Base-by-base conservation (phyloP, 1,140 invertebrate species). In the Cylas formicarius region DNA sequence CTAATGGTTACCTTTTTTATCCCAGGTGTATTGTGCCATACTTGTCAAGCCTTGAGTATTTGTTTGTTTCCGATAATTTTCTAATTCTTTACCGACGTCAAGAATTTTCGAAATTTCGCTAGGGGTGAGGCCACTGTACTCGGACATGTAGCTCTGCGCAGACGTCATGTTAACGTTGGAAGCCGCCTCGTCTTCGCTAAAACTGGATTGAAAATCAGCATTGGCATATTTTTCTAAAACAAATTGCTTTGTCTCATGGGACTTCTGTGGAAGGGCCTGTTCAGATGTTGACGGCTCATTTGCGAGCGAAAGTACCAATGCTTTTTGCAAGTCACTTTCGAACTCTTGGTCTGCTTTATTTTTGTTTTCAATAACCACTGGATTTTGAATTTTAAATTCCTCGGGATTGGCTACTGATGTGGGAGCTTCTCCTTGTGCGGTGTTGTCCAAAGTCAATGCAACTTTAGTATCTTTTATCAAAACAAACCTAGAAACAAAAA, bases 381-480 rank as follows among this genome's bases (percentile, higher is more conserved):
- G 16, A 17, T 40, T 42, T 19, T 35, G 8, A 26, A 4, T 13
- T 4, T 35, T 41, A 13, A 1, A 14, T 3, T 37, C 24, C 21
- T 26, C 34, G 16, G 23, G 21, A 19, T 19, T 44, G 22, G 22
- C 17, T 36, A 23, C n/a, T 19, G 8, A 14, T 32, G 35, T n/a
- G 21, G 18, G 18, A 2, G 13, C 17, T 20, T 33, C 45, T 16
- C 36, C 37, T 41, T 63, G 67, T 38, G 74, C 58, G 19, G 72
- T 70, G 58, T 78, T 67, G 57, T 77, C 75, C 6, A 80, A 67
- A n/a, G n/a, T n/a, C n/a, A n/a, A n/a, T n/a, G n/a, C n/a, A n/a
- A n/a, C n/a, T n/a, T n/a, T n/a, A n/a, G n/a, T n/a, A 70, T 78
- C 72, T 59, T 80, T 86, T 11, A 90, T 77, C 43, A 90, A 77